These are phyloP conservation scores for Epinotia bilunana DNA, from an alignment of 2,888 invertebrate species.

Conservation along the genomic window DNA sequence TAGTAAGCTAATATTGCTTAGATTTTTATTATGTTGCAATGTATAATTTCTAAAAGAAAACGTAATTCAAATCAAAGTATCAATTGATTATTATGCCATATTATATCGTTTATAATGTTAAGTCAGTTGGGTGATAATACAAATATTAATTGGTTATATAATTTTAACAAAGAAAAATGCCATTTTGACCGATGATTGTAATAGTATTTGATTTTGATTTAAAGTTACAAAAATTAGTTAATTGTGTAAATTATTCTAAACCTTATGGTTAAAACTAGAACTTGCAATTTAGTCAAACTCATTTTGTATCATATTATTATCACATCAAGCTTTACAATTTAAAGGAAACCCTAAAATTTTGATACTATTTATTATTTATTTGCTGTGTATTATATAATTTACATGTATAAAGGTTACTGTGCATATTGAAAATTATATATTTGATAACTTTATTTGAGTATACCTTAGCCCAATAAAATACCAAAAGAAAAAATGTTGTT, in stretches of 20 bases:
- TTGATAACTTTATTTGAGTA: slow-evolving; percentile 81
- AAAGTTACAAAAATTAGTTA: slow-evolving; percentile 63
- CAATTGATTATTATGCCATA: slow-evolving; percentile 82
- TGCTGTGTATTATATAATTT: slow-evolving; percentile 84
- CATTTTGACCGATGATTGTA: slow-evolving; percentile 65
- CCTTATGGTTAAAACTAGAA: slow-evolving; percentile 66
- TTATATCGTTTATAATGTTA: slow-evolving; percentile 81
- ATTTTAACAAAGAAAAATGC: slow-evolving; percentile 66
- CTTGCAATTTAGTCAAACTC: slow-evolving; percentile 78
- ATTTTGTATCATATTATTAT: slow-evolving; percentile 76
- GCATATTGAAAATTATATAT: slow-evolving; percentile 84
- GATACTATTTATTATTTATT: slow-evolving; percentile 84
- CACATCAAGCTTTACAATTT: slow-evolving; percentile 79
- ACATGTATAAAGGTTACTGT: slow-evolving; percentile 84
- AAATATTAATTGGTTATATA: slow-evolving; percentile 67
- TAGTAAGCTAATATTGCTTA: slow-evolving; percentile 82
- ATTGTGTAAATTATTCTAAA: slow-evolving; percentile 68
- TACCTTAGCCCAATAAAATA: slow-evolving; percentile 80
- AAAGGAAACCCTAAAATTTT: slow-evolving; percentile 78
- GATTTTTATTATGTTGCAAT: slow-evolving; percentile 77
- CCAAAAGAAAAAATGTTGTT: slow-evolving; percentile 56
- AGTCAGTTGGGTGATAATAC: slow-evolving; percentile 76
- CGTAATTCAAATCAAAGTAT: slow-evolving; percentile 79
- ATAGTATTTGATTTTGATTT: slow-evolving; percentile 62
- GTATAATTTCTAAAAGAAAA: slow-evolving; percentile 81